These are phyloP conservation scores for Tyto alba DNA, from an alignment of 2,113 vertebrate genomes.

Conservation along the genomic window DNA sequence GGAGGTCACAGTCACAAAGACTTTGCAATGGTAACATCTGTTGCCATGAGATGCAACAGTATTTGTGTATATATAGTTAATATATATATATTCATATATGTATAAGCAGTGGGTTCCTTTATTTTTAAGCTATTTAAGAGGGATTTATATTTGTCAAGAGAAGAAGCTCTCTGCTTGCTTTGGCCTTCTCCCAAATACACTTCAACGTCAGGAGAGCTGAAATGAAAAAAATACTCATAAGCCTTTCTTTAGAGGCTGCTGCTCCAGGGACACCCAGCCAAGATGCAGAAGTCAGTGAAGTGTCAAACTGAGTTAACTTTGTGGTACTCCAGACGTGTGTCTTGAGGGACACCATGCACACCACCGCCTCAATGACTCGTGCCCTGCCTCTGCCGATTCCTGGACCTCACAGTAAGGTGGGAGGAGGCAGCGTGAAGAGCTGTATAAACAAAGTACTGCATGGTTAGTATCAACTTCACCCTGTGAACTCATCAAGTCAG, in stretches of 20 bases:
- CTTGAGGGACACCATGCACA: background rate
- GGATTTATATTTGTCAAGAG: background rate
- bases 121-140: background rate
- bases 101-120: background rate
- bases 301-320: background rate
- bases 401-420: background rate
- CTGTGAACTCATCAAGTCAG: background rate
- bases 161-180: background rate
- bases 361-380: rapidly evolving
- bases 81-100: background rate
- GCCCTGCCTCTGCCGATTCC: background rate
- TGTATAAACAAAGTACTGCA: background rate
- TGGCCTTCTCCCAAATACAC: background rate
- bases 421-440: background rate
- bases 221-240: background rate
- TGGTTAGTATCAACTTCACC: background rate
- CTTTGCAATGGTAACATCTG: background rate
- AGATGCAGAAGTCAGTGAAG: background rate
- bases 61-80: background rate
- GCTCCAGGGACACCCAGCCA: background rate
- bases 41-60: background rate
- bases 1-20: background rate
- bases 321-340: rapidly evolving
- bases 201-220: background rate
- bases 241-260: background rate